Evolutionary conservation across 2,113 vertebrate genomes (phyloP).

Genomic region (Ammodytes dubius): DNA sequence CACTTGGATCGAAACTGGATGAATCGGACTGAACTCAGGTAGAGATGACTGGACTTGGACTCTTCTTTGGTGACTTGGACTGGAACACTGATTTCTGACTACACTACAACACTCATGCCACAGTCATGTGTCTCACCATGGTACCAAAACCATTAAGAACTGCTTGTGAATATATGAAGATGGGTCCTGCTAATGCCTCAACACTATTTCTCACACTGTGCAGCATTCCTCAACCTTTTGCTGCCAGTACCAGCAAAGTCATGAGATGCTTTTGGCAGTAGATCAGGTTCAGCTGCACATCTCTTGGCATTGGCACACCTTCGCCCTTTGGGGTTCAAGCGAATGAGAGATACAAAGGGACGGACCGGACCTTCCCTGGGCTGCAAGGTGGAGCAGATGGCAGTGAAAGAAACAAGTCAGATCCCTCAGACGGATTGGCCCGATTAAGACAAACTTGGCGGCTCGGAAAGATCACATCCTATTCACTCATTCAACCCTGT

Average conservation of each 20-base stretch:
- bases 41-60: no score
- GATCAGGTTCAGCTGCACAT: conserved; percentile 36
- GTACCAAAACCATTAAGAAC: neutral
- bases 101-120: no score
- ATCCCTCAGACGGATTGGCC: conserved; percentile 7
- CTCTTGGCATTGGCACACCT: conserved; percentile 60
- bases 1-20: no score
- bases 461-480: conserved; percentile 26
- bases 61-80: no score
- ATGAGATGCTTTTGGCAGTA: conserved; percentile 17
- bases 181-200: neutral
- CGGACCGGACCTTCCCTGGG: conserved; percentile 7
- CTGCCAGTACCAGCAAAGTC: conserved; percentile 19
- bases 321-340: conserved; percentile 33
- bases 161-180: neutral
- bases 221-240: neutral
- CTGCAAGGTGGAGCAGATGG: conserved; percentile 66
- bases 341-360: conserved; percentile 5
- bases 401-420: conserved; percentile 55
- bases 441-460: conserved; percentile 21
- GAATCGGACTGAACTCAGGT: no score
- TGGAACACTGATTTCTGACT: no score
- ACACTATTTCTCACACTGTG: conserved; percentile 3
- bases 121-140: no score
- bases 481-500: conserved; percentile 12